Conservation (phyloP, 1,140 invertebrate genomes). For the Hycleus phaleratus region DNA sequence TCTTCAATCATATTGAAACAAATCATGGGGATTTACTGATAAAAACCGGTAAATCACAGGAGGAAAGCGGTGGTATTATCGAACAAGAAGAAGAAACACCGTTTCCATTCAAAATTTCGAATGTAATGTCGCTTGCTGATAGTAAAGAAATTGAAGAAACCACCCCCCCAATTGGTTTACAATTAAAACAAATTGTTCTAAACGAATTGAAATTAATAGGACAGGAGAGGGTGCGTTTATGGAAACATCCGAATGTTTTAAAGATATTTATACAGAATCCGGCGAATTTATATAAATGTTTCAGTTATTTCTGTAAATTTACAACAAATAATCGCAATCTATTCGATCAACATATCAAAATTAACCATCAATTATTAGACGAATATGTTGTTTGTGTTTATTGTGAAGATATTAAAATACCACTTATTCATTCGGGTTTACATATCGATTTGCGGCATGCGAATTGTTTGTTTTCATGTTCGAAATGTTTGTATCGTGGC, state of each 20-base stretch:
- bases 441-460: constrained; percentile 43
- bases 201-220: constrained; percentile 19
- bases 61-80: constrained; percentile 17
- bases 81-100: constrained; percentile 23
- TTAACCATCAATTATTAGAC: constrained; percentile 7
- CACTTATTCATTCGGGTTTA: constrained; percentile 20
- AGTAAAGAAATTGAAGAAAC: background rate
- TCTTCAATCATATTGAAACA: constrained; percentile 22
- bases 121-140: constrained; percentile 30
- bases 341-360: constrained; percentile 42
- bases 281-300: constrained; percentile 49
- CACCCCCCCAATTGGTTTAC: background rate
- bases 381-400: constrained; percentile 29
- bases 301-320: constrained; percentile 46
- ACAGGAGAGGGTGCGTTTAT: constrained; percentile 13
- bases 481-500: constrained; percentile 52
- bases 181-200: constrained; percentile 5
- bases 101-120: constrained; percentile 28
- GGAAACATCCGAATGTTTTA: constrained; percentile 22
- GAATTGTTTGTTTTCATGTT: constrained; percentile 48
- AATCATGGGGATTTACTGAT: constrained; percentile 15
- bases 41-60: constrained; percentile 13
- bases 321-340: constrained; percentile 37
- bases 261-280: constrained; percentile 20
- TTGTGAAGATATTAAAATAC: constrained; percentile 30